Base-by-base conservation (phyloP, 2,797 vertebrate species). In the Zenarchopterus dispar region DNA sequence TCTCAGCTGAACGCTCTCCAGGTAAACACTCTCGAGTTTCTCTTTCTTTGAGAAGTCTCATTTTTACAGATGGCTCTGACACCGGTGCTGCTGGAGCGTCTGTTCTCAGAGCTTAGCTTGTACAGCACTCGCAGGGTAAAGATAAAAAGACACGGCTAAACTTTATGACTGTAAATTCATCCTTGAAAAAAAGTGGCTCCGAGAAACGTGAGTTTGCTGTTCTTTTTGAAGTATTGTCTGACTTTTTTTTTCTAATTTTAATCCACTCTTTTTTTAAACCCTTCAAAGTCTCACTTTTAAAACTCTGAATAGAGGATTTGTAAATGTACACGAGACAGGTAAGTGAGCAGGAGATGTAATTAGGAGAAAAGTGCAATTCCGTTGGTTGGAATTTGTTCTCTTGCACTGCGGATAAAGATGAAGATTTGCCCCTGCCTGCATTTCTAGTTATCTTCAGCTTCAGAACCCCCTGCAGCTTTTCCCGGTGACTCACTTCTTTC, bases 11-110 rank as follows among this genome's bases (percentile, higher is more conserved):
- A 79, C 21, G 44, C 78, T 82, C 81, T 88, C 79, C 88, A 89
- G 87, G 91, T 91, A 87, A 85, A 88, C 63, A 73, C 81, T 80
- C 77, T 84, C 18, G 7, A 80, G 75, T 83, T 86, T 84, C 77
- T 68, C 43, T 79, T 78, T 83, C 63, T 72, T 80, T 68, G 75
- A 82, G 75, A 81, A 81, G 78, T 70, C 75, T 85, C 67, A 70
- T 83, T 88, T 86, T 67, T 66, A 71, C 82, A 72, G 73, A 81
- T 62, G 64, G 61, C 65, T 78, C 52, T 67, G 80, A 85, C 84
- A 82, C 73, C 41, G 33, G 43, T 11, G 15, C 75, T 62, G 67
- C 60, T 66, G 55, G 56, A 86, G 78, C 80, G 70, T 80, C 75
- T 76, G 66, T 81, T 84, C 78, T 73, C 64, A 24, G 56, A 60